Conservation (phyloP, 2,113 vertebrate species). For the Oplegnathus fasciatus region DNA sequence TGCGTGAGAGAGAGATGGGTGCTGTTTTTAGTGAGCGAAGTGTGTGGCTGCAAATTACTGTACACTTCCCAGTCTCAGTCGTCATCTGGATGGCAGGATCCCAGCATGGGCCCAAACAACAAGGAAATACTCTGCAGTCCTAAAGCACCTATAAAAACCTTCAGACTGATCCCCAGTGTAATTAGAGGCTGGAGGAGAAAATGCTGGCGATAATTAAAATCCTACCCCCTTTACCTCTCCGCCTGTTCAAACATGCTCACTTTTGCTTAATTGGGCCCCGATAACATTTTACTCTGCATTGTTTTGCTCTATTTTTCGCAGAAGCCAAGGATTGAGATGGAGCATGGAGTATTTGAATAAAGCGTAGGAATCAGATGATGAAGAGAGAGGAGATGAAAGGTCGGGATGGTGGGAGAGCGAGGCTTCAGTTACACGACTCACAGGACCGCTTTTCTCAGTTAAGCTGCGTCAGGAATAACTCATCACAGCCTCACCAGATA, state of each 20-base stretch:
- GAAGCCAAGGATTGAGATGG: conserved; percentile 27
- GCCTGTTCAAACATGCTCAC: conserved; percentile 46
- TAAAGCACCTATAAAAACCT: conserved; percentile 74
- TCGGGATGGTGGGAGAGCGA: conserved; percentile 71
- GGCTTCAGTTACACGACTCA: conserved; percentile 53
- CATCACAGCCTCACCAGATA: conserved; percentile 49
- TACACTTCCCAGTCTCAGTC: conserved; percentile 55
- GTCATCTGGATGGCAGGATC: conserved; percentile 75
- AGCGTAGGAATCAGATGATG: conserved; percentile 73
- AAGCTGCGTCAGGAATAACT: conserved; percentile 69
- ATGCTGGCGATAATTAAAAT: conserved; percentile 77
- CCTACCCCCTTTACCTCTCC: conserved; percentile 25
- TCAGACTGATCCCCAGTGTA: conserved; percentile 71
- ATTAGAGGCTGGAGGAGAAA: conserved; percentile 75
- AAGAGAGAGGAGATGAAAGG: conserved; percentile 73
- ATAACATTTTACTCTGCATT: conserved; percentile 40
- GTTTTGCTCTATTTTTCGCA: conserved; percentile 45
- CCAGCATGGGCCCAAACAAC: conserved; percentile 73
- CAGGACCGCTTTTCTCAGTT: conserved; percentile 51
- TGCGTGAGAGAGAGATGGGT: not conserved
- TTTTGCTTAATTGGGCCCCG: conserved; percentile 57
- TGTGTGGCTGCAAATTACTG: conserved; percentile 60
- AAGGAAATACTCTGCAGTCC: conserved; percentile 77
- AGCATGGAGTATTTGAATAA: conserved; percentile 64
- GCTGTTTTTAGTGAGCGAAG: conserved; percentile 46